These are phyloP conservation scores for Xenotilapia leptura DNA, from an alignment of 2,113 vertebrate species.

Conservation along the genomic window DNA sequence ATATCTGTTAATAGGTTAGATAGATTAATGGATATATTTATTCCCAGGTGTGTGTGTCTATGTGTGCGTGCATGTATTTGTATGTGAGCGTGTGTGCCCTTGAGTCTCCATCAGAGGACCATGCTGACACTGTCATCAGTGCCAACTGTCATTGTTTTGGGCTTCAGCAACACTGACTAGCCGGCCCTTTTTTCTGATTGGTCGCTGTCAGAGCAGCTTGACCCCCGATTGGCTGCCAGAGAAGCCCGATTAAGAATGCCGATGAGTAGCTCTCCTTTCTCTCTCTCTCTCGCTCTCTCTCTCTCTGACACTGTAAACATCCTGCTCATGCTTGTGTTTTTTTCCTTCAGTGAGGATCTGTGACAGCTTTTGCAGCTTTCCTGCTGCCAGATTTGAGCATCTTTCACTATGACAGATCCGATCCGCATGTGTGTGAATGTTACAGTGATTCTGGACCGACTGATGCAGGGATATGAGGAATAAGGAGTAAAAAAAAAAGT, in stretches of 20 bases:
- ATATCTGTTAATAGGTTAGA: not conserved
- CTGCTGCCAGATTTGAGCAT: not conserved
- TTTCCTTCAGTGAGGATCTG: conserved; percentile 5
- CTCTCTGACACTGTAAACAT: conserved; percentile 49
- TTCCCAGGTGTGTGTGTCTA: not conserved
- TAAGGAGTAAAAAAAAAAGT: conserved; percentile 8
- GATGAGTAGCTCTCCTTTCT: conserved; percentile 47
- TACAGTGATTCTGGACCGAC: not conserved
- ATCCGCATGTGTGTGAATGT: not conserved
- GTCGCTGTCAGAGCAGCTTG: conserved; percentile 55
- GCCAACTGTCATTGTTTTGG: conserved; percentile 50
- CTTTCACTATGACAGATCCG: not conserved
- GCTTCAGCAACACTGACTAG: conserved; percentile 62
- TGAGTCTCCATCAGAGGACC: conserved; percentile 9
- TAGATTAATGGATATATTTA: not conserved
- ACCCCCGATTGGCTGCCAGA: conserved; percentile 74
- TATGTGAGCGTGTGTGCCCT: not conserved
- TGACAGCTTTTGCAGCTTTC: conserved; percentile 5
- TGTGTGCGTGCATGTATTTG: not conserved
- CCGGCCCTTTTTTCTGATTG: conserved; percentile 71
- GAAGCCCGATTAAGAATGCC: conserved; percentile 69
- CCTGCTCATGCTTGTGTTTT: conserved; percentile 52
- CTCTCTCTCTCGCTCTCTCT: not conserved
- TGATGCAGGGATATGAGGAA: conserved; percentile 3
- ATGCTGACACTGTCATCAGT: conserved; percentile 4